These are phyloP conservation scores for Acanthurus tractus DNA, from an alignment of 2,797 vertebrate species.

Conservation along the genomic window DNA sequence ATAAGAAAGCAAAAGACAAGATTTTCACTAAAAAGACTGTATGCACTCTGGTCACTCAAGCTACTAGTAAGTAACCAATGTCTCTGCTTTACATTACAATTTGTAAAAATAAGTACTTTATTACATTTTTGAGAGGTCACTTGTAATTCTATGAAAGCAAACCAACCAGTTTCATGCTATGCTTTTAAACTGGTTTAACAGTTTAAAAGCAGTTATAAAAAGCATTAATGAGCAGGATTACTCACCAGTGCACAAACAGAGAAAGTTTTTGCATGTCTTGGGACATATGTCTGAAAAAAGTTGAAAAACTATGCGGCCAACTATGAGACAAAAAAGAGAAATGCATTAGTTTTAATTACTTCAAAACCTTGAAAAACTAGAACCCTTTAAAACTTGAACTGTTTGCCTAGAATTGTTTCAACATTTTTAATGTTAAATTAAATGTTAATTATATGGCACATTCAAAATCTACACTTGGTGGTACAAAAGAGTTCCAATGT, in stretches of 20 bases:
- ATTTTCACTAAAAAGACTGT: not conserved
- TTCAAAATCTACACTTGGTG: not conserved
- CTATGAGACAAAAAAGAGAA: constrained; percentile 81
- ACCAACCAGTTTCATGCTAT: not conserved
- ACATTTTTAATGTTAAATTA: too few species aligned
- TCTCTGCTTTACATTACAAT: not conserved
- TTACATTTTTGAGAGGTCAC: not conserved
- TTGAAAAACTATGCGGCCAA: constrained; percentile 98
- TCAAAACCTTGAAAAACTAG: not conserved
- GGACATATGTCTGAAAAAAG: constrained; percentile 98
- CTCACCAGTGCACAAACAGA: constrained; percentile 96
- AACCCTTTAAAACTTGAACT: not conserved
- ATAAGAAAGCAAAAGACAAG: not conserved
- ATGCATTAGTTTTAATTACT: not conserved
- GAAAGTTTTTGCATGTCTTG: constrained; percentile 99
- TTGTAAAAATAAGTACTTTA: not conserved
- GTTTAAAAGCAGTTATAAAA: not conserved
- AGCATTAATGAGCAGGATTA: constrained; percentile 19
- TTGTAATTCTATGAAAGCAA: not conserved
- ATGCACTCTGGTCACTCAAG: not conserved
- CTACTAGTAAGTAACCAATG: not conserved
- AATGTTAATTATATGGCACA: not conserved
- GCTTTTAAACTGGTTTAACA: not conserved
- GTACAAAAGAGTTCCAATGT: not conserved
- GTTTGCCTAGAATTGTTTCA: too few species aligned